A percentile compares a stretch with the other conserved stretches of the same genome.
Conservation (phyloP, 1,140 invertebrate genomes). For the Zaprionus lachaisei region DNA sequence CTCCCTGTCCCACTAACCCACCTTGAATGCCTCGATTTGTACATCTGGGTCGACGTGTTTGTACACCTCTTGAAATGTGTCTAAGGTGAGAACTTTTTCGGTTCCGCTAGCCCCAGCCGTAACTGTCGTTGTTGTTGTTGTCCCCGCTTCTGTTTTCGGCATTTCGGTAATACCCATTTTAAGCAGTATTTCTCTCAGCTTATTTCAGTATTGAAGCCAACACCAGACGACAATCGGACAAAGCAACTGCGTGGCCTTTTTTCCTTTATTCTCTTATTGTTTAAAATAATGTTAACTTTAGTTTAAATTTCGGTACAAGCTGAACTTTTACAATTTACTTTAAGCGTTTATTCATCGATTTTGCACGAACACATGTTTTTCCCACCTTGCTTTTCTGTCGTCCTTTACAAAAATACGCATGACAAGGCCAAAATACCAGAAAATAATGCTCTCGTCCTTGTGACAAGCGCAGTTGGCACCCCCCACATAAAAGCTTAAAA, state of each 20-base stretch:
- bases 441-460: conserved; percentile 19
- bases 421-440: conserved; percentile 32
- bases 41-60: conserved; percentile 74
- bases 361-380: conserved; percentile 70
- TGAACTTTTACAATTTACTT: conserved; percentile 34
- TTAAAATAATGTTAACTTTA: conserved; percentile 39
- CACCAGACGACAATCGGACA: background rate
- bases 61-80: conserved; percentile 77
- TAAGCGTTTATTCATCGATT: conserved; percentile 66
- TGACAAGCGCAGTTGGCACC: conserved; percentile 11
- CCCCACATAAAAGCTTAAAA: conserved; percentile 11
- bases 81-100: conserved; percentile 65
- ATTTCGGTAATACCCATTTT: conserved; percentile 78
- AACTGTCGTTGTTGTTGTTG: conserved; percentile 18
- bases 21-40: conserved; percentile 79
- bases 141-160: conserved; percentile 45
- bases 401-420: conserved; percentile 32
- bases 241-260: background rate
- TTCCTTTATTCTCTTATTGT: conserved; percentile 10
- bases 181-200: conserved; percentile 8
- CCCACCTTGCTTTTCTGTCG: conserved; percentile 31
- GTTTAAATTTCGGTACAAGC: conserved; percentile 17
- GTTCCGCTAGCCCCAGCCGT: conserved; percentile 30
- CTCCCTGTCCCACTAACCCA: conserved; percentile 22
- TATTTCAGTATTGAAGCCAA: conserved; percentile 10